Evolutionary conservation across 2,888 invertebrate genomes (phyloP).

Genomic region (Mechanitis messenoides): DNA sequence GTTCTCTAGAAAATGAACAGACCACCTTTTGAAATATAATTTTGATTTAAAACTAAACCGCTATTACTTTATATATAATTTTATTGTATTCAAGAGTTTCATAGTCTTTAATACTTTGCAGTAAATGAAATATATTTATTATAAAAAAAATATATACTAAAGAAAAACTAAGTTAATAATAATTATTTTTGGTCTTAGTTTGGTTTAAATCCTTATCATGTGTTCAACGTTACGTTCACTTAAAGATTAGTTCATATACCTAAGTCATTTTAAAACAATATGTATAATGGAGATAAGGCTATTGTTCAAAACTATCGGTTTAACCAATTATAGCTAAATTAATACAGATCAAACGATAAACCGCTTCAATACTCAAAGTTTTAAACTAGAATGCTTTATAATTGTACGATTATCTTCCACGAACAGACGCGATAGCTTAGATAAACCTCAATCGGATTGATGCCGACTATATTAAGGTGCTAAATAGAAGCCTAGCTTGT

Average conservation of each 20-base stretch:
- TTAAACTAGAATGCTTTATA: not conserved
- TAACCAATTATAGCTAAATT: not conserved
- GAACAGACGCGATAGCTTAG: not conserved
- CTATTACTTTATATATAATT: not conserved
- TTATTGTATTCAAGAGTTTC: not conserved
- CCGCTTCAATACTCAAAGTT: not conserved
- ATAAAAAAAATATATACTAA: too few relatives aligned
- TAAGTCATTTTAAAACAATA: too few relatives aligned
- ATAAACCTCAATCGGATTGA: constrained; percentile 30
- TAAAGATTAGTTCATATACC: too few relatives aligned
- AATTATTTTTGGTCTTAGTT: too few relatives aligned
- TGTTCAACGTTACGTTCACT: too few relatives aligned
- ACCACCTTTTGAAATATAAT: constrained; percentile 3
- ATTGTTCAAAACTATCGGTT: not conserved
- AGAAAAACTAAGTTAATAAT: too few relatives aligned
- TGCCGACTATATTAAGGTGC: constrained; percentile 34
- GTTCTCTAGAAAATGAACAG: constrained; percentile 10
- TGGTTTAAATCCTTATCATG: too few relatives aligned
- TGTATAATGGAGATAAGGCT: too few relatives aligned
- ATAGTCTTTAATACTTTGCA: too few relatives aligned
- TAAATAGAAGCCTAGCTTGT: not conserved
- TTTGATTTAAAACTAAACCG: constrained; percentile 1
- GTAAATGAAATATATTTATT: too few relatives aligned
- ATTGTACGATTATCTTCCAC: not conserved
- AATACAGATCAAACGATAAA: not conserved